Conservation (phyloP, 2,888 invertebrate genomes). For the Zeuzera pyrina region DNA sequence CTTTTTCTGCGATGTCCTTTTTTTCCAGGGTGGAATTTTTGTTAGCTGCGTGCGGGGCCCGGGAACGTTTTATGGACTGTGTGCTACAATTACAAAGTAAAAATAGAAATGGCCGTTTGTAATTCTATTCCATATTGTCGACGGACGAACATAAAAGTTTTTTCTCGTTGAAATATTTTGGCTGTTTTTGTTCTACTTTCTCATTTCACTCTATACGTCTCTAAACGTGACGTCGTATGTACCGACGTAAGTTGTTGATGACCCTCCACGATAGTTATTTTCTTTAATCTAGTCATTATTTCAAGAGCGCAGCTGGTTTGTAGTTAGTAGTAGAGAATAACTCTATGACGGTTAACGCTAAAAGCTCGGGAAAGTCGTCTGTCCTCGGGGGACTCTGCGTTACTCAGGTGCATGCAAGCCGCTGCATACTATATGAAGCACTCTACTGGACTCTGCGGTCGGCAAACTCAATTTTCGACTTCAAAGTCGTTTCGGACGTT, state of each 20-base stretch:
- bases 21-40: slow-evolving; percentile 60
- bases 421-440: slow-evolving; percentile 59
- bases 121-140: slow-evolving; percentile 55
- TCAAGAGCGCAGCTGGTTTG: slow-evolving; percentile 19
- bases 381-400: slow-evolving; percentile 30
- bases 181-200: slow-evolving; percentile 18
- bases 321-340: slow-evolving; percentile 37
- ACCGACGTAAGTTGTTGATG: neutral
- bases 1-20: slow-evolving; percentile 70
- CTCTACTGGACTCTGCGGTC: slow-evolving; percentile 38
- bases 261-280: slow-evolving; percentile 6
- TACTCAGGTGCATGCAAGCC: slow-evolving; percentile 26
- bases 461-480: slow-evolving; percentile 68
- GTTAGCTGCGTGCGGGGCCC: slow-evolving; percentile 36
- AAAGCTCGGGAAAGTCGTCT: slow-evolving; percentile 32
- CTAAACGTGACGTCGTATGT: neutral
- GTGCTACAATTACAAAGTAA: slow-evolving; percentile 69
- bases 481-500: slow-evolving; percentile 53
- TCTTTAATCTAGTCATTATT: slow-evolving; percentile 18
- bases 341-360: slow-evolving; percentile 41
- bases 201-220: neutral
- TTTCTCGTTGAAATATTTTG: slow-evolving; percentile 18
- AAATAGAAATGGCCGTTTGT: slow-evolving; percentile 63
- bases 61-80: slow-evolving; percentile 63
- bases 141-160: slow-evolving; percentile 29